Evolutionary conservation across 2,888 invertebrate species (phyloP).

Genomic region (Clunio marinus): DNA sequence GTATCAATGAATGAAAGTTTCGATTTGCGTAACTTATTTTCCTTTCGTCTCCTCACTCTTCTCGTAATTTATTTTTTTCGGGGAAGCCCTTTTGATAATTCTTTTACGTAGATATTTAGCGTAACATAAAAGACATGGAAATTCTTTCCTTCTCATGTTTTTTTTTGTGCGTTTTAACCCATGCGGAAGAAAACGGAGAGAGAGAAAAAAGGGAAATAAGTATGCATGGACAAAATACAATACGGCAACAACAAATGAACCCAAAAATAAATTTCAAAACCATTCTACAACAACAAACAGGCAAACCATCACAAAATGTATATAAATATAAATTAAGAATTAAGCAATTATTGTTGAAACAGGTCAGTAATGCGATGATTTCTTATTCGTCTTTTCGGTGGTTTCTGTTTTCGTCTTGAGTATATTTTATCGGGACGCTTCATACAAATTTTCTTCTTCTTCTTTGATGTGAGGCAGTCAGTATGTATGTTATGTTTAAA

Average conservation of each 20-base stretch:
- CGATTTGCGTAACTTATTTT: not conserved
- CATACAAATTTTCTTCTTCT: conserved; percentile 7
- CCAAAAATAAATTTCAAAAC: not conserved
- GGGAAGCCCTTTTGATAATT: conserved; percentile 24
- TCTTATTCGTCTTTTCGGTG: conserved; percentile 37
- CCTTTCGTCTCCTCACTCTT: not conserved
- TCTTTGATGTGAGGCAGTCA: not conserved
- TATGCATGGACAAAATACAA: not conserved
- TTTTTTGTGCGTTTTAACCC: not conserved
- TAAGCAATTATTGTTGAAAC: conserved; percentile 39
- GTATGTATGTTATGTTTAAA: not conserved
- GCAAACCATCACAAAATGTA: conserved; percentile 32
- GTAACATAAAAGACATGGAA: not conserved
- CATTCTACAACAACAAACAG: not conserved
- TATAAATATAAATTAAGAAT: conserved; percentile 39
- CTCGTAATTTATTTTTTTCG: not conserved
- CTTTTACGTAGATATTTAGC: not conserved
- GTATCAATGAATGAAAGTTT: not conserved
- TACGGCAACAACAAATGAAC: not conserved
- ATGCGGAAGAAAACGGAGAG: not conserved
- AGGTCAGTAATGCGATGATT: conserved; percentile 39
- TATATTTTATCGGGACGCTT: conserved; percentile 22
- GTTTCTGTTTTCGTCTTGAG: conserved; percentile 26
- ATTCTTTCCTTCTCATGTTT: no score
- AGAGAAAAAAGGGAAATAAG: not conserved